Base-by-base conservation (phyloP, 2,113 vertebrate genomes). In the Pyrgilauda ruficollis region DNA sequence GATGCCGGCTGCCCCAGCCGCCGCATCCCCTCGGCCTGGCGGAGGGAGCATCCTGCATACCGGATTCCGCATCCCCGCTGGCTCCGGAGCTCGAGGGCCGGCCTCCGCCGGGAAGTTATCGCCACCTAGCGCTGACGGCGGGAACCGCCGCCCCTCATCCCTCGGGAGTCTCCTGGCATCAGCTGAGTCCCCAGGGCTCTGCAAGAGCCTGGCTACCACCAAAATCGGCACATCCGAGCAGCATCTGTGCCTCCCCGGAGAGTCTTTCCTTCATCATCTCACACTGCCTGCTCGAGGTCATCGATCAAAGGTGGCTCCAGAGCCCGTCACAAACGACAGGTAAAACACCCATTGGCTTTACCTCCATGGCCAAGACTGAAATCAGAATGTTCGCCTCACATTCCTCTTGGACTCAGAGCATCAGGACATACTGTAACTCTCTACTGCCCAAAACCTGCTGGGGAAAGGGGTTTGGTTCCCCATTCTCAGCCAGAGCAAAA, bases 81-180 rank as follows among this genome's bases (percentile, higher is more conserved):
- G 15, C 27, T 23, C 10, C 50, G 31, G 33, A 4, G 23, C 44
- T 5, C 23, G 1, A 46, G 31, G 14, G 14, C 3, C 3, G 26
- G 22, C 16, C 43, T 84, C 82, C 6, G 15, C 49, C 66, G 30
- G 63, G 78, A 13, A 10, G 6, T 27, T 17, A 93, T 59, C 91
- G 63, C 96, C 97, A 96, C 37, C 96, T 96, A 75, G 94, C 43
- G 96, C 83, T 64, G 55, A 4, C 22, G 3, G 26, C 10, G 13
- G 44, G 35, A 88, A 56, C 49, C 10, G 39, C 55, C 43, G 20
- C n/a, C 26, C 0, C 35, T 35, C 6, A 1, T 4, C 10, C 20
- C 33, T 26, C 6, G 0, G 30, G 41, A 55, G 7, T 6, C 63
- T 43, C n/a, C 47, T 0, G 13, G 33, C 10, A 9, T 4, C 21